phyloP scores from a whole-genome alignment of 2,113 vertebrate species.

The Scortum barcoo region DNA sequence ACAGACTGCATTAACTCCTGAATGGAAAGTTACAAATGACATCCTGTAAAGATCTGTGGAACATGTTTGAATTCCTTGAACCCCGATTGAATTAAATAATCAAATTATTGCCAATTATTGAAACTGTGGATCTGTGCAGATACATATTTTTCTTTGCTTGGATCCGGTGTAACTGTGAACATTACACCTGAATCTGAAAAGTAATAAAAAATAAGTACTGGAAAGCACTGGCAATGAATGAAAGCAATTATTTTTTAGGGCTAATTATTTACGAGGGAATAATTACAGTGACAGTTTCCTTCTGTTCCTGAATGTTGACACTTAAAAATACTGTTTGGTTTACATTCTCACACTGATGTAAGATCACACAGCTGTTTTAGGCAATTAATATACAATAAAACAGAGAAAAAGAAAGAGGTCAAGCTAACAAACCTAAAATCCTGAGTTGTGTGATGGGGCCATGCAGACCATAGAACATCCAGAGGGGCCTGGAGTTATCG shows the following conservation, averaged over 20 bases:
- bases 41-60: conserved; percentile 15
- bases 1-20: conserved; percentile 33
- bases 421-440: conserved; percentile 87
- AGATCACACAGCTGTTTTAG: background rate
- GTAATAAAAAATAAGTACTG: background rate
- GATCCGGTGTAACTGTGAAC: background rate
- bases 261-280: background rate
- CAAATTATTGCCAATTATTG: background rate
- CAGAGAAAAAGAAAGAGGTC: background rate
- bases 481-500: conserved; percentile 94
- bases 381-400: background rate
- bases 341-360: conserved; percentile 5
- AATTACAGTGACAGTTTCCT: background rate
- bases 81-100: conserved; percentile 16
- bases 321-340: background rate
- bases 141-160: background rate
- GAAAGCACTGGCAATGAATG: background rate
- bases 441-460: conserved; percentile 91
- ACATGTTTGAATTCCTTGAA: conserved; percentile 23
- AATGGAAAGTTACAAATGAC: conserved; percentile 50
- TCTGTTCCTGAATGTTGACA: background rate
- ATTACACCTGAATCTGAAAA: background rate
- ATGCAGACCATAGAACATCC: conserved; percentile 94
- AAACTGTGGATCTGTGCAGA: background rate
- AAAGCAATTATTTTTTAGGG: background rate